Evolutionary conservation across 2,888 invertebrate species (phyloP), one percentile per base, ranked within the genome.

Genomic region (Cactoblastis cactorum): DNA sequence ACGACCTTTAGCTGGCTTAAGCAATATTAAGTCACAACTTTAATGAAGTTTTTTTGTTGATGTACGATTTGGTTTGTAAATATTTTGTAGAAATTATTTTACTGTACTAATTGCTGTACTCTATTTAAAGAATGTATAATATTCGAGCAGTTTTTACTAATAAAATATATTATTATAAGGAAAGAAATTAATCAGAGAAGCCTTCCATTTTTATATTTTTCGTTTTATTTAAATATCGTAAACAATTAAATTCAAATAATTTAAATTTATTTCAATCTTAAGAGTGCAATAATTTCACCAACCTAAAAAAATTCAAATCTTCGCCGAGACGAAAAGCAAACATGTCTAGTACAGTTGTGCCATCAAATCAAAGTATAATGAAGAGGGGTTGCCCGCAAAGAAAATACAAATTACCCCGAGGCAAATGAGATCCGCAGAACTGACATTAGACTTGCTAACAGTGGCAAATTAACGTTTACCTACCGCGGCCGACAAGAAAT

Each of bases 291-390:
- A n/a, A n/a, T n/a, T n/a, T n/a, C n/a, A n/a, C n/a, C n/a, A 12
- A 8, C 24, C n/a, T 12, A 33, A 1, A 12, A n/a, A 12, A n/a
- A 35, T 47, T 47, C 15, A 39, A 49, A 49, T 39, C 28, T 33
- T 33, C 33, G 22, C 34, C 33, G 41, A 49, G 34, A 49, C 18
- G 11, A 56, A 69, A 59, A 60, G 67, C 61, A 71, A 68, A 75
- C 69, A 74, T 71, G 78, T 77, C 75, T 59, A 53, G 53, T 72
- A 67, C 80, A 78, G 68, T 71, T 71, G 70, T 73, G 71, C 70
- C 74, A 60, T 69, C 63, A 71, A 70, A 78, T 78, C 74, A 74
- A 67, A 77, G 71, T 68, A 67, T 72, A 74, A 73, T 68, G 65
- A 71, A 67, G 62, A 58, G 62, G 65, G 70, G 61, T 62, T 58